Conservation (phyloP, 2,797 vertebrate species). For the Kryptopterus vitreolus region DNA sequence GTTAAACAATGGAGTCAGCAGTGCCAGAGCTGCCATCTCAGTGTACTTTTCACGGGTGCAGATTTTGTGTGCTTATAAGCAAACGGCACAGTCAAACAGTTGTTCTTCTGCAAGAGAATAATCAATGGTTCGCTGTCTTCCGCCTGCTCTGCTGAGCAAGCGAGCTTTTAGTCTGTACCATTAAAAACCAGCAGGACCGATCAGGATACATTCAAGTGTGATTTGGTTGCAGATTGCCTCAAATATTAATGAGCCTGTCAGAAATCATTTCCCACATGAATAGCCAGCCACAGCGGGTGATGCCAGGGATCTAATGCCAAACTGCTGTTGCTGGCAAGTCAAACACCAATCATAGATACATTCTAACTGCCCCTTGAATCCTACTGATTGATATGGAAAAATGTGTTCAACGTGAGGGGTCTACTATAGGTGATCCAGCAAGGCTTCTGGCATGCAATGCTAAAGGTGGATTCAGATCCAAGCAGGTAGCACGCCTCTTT, state of each 20-base stretch:
- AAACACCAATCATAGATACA: constrained; percentile 13
- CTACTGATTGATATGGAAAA: background rate
- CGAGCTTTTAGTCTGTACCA: background rate
- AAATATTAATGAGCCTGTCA: constrained; percentile 51
- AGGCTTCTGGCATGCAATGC: constrained; percentile 16
- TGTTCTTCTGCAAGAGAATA: constrained; percentile 10
- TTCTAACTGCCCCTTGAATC: background rate
- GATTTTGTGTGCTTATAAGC: constrained; percentile 16
- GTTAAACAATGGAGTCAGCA: constrained; percentile 4
- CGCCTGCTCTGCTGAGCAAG: background rate
- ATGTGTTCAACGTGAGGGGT: background rate
- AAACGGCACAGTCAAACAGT: constrained; percentile 11
- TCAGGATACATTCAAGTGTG: background rate
- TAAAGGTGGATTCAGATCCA: constrained; percentile 29
- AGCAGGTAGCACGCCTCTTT: constrained; percentile 11
- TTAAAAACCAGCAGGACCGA: background rate
- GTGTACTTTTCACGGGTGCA: constrained; percentile 8
- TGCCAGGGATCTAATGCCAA: constrained; percentile 26
- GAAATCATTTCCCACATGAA: constrained; percentile 46
- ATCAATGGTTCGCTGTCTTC: constrained; percentile 27
- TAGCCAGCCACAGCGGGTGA: constrained; percentile 30
- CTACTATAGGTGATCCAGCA: background rate
- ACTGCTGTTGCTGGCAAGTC: constrained; percentile 27
- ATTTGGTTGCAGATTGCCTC: constrained; percentile 45
- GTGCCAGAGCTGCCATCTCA: constrained; percentile 15